Percentiles rank a stretch among this genome's conserved stretches.
Evolutionary conservation across 2,888 invertebrate genomes (phyloP).

Genomic region (Ommatoiulus sabulosus): DNA sequence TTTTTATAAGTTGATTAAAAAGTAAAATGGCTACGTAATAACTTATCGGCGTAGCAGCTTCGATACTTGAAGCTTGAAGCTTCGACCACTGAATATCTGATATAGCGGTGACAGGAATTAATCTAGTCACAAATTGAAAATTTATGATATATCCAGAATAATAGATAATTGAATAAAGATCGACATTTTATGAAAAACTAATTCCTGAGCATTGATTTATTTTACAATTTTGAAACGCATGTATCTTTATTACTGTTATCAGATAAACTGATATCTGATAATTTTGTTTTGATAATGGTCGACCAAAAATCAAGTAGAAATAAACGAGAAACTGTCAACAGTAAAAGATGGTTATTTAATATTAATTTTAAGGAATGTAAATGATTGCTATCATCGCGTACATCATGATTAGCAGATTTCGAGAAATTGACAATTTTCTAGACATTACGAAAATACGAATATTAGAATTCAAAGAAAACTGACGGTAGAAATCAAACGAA

Average conservation of each 20-base stretch:
- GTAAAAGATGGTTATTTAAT: neutral
- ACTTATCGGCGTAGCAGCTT: neutral
- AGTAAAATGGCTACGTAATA: too few species aligned
- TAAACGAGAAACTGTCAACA: neutral
- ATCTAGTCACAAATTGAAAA: too few species aligned
- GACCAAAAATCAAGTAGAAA: neutral
- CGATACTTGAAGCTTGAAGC: neutral
- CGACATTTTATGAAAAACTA: too few species aligned
- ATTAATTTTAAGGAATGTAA: constrained; percentile 12
- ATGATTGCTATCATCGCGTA: neutral
- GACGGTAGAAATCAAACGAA: too few species aligned
- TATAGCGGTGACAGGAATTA: too few species aligned
- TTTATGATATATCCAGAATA: too few species aligned
- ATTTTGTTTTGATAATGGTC: neutral
- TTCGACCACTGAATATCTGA: too few species aligned
- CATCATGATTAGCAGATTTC: neutral
- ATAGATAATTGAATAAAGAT: too few species aligned
- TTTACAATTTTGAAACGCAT: too few species aligned
- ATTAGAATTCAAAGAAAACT: neutral
- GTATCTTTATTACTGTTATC: too few species aligned
- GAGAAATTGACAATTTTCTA: neutral
- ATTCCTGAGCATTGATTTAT: too few species aligned
- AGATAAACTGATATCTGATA: neutral
- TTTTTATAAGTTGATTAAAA: too few species aligned
- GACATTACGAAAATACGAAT: neutral